Evolutionary conservation across 1,140 invertebrate species (phyloP).

Genomic region (Conus betulinus): DNA sequence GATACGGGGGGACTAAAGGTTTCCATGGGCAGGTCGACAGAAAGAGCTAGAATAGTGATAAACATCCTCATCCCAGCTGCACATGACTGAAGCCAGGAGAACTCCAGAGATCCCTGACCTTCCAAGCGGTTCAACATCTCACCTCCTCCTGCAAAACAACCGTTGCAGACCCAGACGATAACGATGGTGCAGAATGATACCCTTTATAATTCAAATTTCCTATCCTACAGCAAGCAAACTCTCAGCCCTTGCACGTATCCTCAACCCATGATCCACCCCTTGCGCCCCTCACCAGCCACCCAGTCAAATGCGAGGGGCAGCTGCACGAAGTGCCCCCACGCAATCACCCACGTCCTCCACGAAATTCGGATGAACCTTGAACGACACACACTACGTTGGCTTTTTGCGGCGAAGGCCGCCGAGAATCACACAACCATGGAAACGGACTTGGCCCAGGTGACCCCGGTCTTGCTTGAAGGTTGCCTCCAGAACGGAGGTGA

Average conservation of each 20-base stretch:
- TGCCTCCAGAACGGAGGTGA: slow-evolving; percentile 34
- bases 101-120: too few relatives aligned
- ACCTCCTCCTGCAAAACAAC: too few relatives aligned
- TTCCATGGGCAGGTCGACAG: too few relatives aligned
- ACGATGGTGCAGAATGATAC: too few relatives aligned
- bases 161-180: too few relatives aligned
- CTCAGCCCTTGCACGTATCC: neutral
- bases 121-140: too few relatives aligned
- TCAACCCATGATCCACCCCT: slow-evolving; percentile 50
- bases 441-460: slow-evolving; percentile 54
- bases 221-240: neutral
- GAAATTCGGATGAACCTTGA: slow-evolving; percentile 51
- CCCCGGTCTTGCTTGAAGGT: slow-evolving; percentile 29
- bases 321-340: slow-evolving; percentile 41
- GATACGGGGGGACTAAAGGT: too few relatives aligned
- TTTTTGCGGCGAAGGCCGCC: slow-evolving; percentile 45
- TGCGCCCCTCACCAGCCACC: slow-evolving; percentile 41
- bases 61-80: too few relatives aligned
- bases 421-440: slow-evolving; percentile 50
- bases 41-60: too few relatives aligned
- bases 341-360: slow-evolving; percentile 47
- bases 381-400: slow-evolving; percentile 57
- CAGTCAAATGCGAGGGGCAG: slow-evolving; percentile 27
- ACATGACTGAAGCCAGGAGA: too few relatives aligned
- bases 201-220: too few relatives aligned